phyloP scores from a whole-genome alignment of 1,140 invertebrate species.

The Homarus americanus region DNA sequence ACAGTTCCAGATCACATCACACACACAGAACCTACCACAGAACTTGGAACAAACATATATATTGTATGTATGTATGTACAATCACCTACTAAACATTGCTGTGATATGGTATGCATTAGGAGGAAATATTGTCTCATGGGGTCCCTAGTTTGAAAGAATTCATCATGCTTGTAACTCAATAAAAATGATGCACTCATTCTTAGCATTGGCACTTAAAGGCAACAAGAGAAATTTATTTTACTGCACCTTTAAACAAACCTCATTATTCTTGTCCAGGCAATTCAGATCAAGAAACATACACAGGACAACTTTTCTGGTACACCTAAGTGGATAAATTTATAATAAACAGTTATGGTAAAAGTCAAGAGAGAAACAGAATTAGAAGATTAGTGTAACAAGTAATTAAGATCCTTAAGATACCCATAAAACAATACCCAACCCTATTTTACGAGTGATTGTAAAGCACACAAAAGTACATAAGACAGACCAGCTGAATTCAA shows the following conservation, averaged over 20 bases:
- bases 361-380: too few species aligned
- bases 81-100: background rate
- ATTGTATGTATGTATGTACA: background rate
- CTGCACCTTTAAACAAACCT: background rate
- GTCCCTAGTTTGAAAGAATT: background rate
- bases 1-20: background rate
- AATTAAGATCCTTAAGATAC: background rate
- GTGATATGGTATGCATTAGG: background rate
- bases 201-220: background rate
- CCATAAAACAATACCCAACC: slow-evolving; percentile 36
- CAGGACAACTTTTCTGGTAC: too few species aligned
- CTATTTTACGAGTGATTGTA: background rate
- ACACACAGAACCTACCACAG: background rate
- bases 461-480: slow-evolving; percentile 24
- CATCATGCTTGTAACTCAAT: background rate
- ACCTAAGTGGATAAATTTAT: too few species aligned
- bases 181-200: background rate
- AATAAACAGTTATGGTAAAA: too few species aligned
- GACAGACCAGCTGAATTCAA: slow-evolving; percentile 23
- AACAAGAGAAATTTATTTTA: background rate
- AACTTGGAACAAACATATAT: background rate
- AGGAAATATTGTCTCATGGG: background rate
- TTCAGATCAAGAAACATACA: too few species aligned
- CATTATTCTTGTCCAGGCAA: background rate
- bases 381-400: too few species aligned